phyloP scores from a whole-genome alignment of 2,888 invertebrate genomes.

The Strigamia crassipes region DNA sequence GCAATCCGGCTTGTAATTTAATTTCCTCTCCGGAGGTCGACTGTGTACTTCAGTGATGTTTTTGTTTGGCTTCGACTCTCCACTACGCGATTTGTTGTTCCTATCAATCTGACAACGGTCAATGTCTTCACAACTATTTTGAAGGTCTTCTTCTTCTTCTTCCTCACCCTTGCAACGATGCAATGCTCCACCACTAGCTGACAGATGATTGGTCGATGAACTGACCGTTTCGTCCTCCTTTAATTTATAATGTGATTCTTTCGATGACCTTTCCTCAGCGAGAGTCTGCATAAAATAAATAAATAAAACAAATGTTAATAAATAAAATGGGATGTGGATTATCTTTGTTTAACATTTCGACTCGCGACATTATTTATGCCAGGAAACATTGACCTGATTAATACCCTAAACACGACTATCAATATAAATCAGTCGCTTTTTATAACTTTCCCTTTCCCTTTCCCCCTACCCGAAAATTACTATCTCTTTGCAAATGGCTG shows the following conservation, averaged over 20 bases:
- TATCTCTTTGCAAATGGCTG: conserved; percentile 22
- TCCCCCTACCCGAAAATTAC: neutral
- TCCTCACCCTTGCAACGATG: neutral
- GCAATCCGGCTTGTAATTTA: neutral
- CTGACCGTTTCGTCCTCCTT: neutral
- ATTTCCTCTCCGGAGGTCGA: conserved; percentile 17
- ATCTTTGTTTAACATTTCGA: neutral
- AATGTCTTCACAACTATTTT: conserved; percentile 6
- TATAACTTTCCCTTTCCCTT: conserved; percentile 24
- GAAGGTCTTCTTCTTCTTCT: neutral
- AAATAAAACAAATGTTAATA: neutral
- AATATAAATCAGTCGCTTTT: conserved; percentile 10
- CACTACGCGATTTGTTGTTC: conserved; percentile 6
- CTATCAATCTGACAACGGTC: neutral
- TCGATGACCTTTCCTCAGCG: conserved; percentile 3
- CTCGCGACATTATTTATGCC: neutral
- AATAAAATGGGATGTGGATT: neutral
- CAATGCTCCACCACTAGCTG: neutral
- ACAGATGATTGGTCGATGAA: conserved; percentile 3
- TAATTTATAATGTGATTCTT: neutral
- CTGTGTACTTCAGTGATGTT: conserved; percentile 19
- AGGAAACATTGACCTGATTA: conserved; percentile 24
- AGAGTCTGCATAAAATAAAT: neutral
- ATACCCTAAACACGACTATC: conserved; percentile 7
- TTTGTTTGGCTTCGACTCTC: conserved; percentile 4